Base-by-base conservation (phyloP, 1,140 invertebrate species). In the Lutraria rhynchaena region DNA sequence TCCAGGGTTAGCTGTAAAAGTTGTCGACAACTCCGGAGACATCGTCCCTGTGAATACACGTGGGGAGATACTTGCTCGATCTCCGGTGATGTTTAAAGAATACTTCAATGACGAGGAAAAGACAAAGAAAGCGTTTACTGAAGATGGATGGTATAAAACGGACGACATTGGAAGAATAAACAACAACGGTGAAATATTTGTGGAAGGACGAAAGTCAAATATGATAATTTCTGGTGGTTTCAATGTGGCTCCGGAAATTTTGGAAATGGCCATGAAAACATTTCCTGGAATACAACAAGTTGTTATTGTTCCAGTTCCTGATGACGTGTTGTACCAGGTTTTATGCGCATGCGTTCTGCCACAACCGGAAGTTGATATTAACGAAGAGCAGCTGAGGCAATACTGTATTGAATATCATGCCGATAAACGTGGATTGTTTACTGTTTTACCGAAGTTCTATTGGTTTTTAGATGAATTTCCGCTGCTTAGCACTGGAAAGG, bases 121-220 rank as follows among this genome's bases (percentile, higher is more conserved):
- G 61, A 93, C 92, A 9, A 84, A 81, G 31, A 88, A 91, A 65
- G 84, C 84, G 4, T 51, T 93, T 15, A 92, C 93, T 57, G 65
- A 67, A 1, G 93, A 93, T 58, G 93, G 92, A 0, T 93, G 90
- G 90, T 83, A 91, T n/a, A 89, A 90, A 70, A 92, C 91, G 9
- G 92, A 92, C 33, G 92, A 93, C 77, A 81, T 93, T 37, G 92
- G 90, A 0, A 58, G 65, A 37, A 57, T 89, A 74, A 86, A 60
- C 83, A 29, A 69, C 53, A 27, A 86, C 78, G 71, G 84, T 17
- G 44, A 69, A 33, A 49, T 84, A 1, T 81, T 58, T 57, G 67
- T 81, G 31, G 53, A 57, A 37, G 70, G 80, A 37, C 55, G 82
- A 33, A 70, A 51, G 13, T 75, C 69, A 9, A 75, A 84, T 46